Conservation (phyloP, 2,888 invertebrate species). For the Tribolium freemani region DNA sequence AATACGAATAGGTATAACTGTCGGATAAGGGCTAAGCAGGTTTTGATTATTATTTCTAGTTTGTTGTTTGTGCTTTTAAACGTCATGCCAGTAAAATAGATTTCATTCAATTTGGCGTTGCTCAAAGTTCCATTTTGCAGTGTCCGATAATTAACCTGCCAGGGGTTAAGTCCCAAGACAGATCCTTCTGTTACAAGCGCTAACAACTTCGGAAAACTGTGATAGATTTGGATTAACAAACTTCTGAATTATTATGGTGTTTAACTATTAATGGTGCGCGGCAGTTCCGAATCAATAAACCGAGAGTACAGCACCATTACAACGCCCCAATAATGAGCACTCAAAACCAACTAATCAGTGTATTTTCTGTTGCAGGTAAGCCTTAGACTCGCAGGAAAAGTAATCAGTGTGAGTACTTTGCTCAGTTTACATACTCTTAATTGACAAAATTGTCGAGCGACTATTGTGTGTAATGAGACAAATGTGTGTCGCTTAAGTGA, state of each 20-base stretch:
- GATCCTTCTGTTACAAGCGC: constrained; percentile 20
- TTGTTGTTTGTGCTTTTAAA: no score
- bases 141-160: constrained; percentile 42
- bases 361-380: constrained; percentile 27
- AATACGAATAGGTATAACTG: not conserved
- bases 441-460: not conserved
- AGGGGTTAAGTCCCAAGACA: constrained; percentile 22
- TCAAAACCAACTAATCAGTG: not conserved
- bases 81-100: not conserved
- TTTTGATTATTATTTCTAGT: no score
- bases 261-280: constrained; percentile 36
- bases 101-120: not conserved
- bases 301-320: constrained; percentile 23
- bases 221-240: constrained; percentile 52
- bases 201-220: constrained; percentile 45
- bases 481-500: constrained; percentile 4
- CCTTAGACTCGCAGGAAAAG: not conserved
- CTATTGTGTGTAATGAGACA: not conserved
- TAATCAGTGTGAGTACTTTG: not conserved
- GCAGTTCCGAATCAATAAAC: constrained; percentile 32
- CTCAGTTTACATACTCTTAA: not conserved
- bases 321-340: constrained; percentile 12
- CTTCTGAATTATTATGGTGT: constrained; percentile 43
- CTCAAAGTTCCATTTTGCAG: not conserved
- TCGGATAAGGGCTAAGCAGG: no score